Conservation (phyloP, 2,888 invertebrate species). For the Tenodera sinensis region DNA sequence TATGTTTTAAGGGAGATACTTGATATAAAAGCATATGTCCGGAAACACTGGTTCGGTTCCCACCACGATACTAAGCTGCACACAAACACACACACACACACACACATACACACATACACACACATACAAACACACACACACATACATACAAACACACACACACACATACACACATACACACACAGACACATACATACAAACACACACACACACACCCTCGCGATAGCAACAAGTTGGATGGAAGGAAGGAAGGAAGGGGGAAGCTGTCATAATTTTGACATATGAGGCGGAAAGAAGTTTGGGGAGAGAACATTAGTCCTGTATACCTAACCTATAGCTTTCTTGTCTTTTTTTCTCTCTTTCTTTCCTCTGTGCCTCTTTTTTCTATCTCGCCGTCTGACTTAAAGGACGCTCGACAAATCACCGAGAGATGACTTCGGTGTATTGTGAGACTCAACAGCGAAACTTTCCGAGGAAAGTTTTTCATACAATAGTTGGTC, state of each 20-base stretch:
- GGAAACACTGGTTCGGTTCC: neutral
- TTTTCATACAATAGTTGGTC: neutral
- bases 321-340: neutral
- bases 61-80: neutral
- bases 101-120: neutral
- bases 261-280: slow-evolving; percentile 18
- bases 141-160: neutral
- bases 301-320: slow-evolving; percentile 3
- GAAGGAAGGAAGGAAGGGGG: neutral
- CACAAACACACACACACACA: neutral
- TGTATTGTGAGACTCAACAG: neutral
- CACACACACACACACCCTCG: neutral
- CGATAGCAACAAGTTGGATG: neutral
- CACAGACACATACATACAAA: too few relatives aligned
- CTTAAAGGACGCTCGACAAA: slow-evolving; percentile 14
- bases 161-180: neutral
- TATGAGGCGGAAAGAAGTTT: slow-evolving; percentile 9
- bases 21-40: neutral
- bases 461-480: neutral
- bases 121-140: neutral
- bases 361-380: neutral
- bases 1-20: neutral
- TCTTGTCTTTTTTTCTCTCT: neutral
- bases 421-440: slow-evolving; percentile 9
- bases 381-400: neutral